Evolutionary conservation across 2,888 invertebrate species (phyloP), one percentile per base, ranked within the genome.

Genomic region (Dicycla oo): DNA sequence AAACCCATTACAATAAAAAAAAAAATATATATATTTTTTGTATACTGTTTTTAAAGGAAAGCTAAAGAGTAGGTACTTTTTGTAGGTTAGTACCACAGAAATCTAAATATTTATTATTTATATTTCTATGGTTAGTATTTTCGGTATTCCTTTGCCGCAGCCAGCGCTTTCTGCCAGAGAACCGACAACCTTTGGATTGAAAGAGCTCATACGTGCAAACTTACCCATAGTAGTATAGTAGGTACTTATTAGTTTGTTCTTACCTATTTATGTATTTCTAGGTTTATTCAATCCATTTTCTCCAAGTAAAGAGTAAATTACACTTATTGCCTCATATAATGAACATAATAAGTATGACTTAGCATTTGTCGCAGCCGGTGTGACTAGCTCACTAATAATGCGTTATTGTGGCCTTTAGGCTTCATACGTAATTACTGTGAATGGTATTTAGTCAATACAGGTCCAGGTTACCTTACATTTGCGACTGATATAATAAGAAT

Each of bases 371-470:
- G 54, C 61, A 30, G 26, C 45, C 30, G 26, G 53, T 51, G 34
- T 30, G 45, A 43, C 69, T 34, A 56, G 71, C 70, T 51, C 18
- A 67, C n/a, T 66, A 77, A 78, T 78, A 67, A 82, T 57, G 72
- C 51, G 8, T 60, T 26, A 54, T 40, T 40, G 47, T 49, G 38
- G 51, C 54, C 63, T 64, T 75, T 54, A 63, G 40, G 58, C 45
- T 34, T 30, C 15, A 5, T 20, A 43, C 13, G 56, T 58, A 43
- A 49, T 66, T 66, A 75, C 54, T 60, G 30, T 75, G 63, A 80
- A 56, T 56, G 49, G 30, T 53, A 54, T 56, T 81, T 67, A 81
- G 49, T 23, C 49, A 30, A 60, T 60, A 67, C 67, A 18, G 18
- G 67, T 53, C 40, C 23, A 54, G n/a, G n/a, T 40, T n/a, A 6